Percentiles rank a stretch among this genome's conserved stretches.
phyloP scores from a whole-genome alignment of 2,113 vertebrate species.

The Orthonyx spaldingii region DNA sequence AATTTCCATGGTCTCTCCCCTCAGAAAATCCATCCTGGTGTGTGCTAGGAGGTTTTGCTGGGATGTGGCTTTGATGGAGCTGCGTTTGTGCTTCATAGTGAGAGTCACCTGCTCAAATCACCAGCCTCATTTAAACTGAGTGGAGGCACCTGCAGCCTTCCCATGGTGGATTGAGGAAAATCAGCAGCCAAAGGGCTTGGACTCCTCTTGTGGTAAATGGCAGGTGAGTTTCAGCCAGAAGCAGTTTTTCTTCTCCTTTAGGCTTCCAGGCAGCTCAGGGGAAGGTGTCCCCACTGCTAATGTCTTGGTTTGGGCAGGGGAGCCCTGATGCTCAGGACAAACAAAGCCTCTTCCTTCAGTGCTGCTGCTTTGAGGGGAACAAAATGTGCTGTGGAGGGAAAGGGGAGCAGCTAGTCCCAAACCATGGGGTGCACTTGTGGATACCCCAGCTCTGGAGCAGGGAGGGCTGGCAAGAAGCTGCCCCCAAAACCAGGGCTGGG shows the following conservation, averaged over 20 bases:
- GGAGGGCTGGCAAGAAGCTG: background rate
- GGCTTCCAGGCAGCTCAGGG: background rate
- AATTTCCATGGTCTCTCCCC: background rate
- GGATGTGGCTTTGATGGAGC: background rate
- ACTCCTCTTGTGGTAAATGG: background rate
- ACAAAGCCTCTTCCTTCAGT: background rate
- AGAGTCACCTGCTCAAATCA: background rate
- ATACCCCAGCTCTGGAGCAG: background rate
- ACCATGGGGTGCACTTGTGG: background rate
- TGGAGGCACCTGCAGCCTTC: background rate
- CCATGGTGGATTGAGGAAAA: background rate
- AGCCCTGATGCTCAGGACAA: background rate
- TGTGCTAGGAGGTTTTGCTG: background rate
- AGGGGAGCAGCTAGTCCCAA: background rate
- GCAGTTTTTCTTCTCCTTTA: background rate
- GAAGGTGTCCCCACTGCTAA: background rate
- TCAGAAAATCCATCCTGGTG: background rate
- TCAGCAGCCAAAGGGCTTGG: background rate
- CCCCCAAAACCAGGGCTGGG: background rate
- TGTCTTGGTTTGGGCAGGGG: background rate
- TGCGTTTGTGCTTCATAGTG: background rate
- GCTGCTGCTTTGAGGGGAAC: background rate
- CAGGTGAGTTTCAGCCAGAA: background rate
- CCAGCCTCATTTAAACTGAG: background rate
- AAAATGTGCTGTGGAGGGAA: background rate